phyloP scores from a whole-genome alignment of 2,113 vertebrate species.

The Larimichthys polyactis region DNA sequence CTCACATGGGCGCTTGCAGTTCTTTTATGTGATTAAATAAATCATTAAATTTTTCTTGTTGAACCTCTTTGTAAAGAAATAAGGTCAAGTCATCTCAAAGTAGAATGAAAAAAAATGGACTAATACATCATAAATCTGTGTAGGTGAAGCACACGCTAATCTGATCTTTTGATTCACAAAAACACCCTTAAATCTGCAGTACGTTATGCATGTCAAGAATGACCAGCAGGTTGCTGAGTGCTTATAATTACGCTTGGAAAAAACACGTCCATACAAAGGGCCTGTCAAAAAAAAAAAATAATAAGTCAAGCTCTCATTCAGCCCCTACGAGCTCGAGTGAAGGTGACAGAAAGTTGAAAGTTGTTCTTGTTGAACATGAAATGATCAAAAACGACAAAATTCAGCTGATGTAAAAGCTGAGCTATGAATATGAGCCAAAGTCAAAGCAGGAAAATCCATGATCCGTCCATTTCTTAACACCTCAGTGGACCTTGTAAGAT shows the following conservation, averaged over 20 bases:
- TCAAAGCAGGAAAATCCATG: no score
- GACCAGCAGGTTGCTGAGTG: background rate
- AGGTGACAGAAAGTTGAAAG: background rate
- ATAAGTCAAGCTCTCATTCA: constrained; percentile 2
- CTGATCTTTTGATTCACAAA: background rate
- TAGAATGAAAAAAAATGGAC: background rate
- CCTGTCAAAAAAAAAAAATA: background rate
- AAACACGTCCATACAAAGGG: background rate
- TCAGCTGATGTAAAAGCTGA: background rate
- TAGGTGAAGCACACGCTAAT: background rate
- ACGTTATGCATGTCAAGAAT: background rate
- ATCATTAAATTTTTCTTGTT: background rate
- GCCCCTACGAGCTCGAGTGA: no score
- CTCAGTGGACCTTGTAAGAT: background rate
- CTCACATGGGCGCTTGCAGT: background rate
- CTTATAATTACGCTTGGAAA: background rate
- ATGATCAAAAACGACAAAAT: background rate
- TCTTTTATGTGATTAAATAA: background rate
- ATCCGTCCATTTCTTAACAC: no score
- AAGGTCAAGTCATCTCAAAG: background rate
- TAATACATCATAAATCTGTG: background rate
- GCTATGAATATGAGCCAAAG: background rate
- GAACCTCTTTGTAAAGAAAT: background rate
- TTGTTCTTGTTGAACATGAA: background rate
- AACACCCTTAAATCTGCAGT: background rate